phyloP scores from a whole-genome alignment of 2,797 vertebrate species.

The Arrhamphus sclerolepis region DNA sequence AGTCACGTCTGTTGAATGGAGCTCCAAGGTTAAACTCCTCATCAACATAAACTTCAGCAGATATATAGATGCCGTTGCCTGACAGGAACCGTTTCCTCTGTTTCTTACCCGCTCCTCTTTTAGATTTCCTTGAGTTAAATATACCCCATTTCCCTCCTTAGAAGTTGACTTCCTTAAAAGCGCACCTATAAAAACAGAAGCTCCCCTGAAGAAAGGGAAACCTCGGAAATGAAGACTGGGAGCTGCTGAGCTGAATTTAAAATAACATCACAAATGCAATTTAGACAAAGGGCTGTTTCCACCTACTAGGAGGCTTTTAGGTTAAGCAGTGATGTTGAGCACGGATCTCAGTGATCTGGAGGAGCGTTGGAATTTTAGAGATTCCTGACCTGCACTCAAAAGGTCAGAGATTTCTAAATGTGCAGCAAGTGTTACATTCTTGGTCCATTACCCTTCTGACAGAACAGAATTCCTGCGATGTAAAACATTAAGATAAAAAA shows the following conservation, averaged over 20 bases:
- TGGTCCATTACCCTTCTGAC: background rate
- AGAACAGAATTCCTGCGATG: background rate
- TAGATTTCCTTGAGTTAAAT: constrained; percentile 75
- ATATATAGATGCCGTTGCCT: constrained; percentile 11
- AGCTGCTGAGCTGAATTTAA: constrained; percentile 15
- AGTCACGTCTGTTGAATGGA: constrained; percentile 21
- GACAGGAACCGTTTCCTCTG: constrained; percentile 67
- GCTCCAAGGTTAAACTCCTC: constrained; percentile 14
- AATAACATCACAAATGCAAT: constrained; percentile 28
- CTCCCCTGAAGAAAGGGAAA: constrained; percentile 40
- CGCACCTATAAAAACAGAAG: constrained; percentile 66
- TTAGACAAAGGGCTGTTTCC: constrained; percentile 23
- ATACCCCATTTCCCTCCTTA: constrained; percentile 67
- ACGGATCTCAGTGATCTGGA: constrained; percentile 2
- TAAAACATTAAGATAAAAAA: background rate
- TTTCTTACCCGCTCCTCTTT: constrained; percentile 51
- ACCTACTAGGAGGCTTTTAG: background rate
- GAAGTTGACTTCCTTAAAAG: constrained; percentile 63
- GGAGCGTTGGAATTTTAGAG: constrained; percentile 14
- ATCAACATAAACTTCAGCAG: constrained; percentile 10
- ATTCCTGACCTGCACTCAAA: background rate
- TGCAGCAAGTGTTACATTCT: background rate
- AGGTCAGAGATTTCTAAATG: constrained; percentile 9
- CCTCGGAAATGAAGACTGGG: constrained; percentile 42
- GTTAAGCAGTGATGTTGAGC: background rate